Percentiles rank a stretch among this genome's conserved stretches.
These are phyloP conservation scores for Microctenopoma lineatum DNA, from an alignment of 2,797 vertebrate genomes.

Conservation along the genomic window DNA sequence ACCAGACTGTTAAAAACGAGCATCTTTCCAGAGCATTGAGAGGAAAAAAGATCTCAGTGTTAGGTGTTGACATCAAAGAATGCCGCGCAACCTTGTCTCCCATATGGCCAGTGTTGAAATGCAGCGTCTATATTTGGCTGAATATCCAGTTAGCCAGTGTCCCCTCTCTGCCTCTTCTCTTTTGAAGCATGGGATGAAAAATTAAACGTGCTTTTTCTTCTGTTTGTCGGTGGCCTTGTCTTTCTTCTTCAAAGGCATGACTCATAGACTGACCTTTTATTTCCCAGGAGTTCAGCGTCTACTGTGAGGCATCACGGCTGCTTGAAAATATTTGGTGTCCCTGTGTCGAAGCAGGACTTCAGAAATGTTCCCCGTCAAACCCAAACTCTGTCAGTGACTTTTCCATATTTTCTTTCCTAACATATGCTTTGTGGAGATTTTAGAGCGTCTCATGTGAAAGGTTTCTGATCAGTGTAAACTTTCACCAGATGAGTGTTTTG, in stretches of 20 bases:
- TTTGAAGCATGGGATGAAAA: slow-evolving; percentile 82
- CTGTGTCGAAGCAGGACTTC: slow-evolving; percentile 16
- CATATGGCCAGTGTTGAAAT: slow-evolving; percentile 48
- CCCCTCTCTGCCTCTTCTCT: slow-evolving; percentile 48
- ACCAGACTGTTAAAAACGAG: slow-evolving; percentile 34
- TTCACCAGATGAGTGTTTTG: neutral
- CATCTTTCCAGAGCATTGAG: slow-evolving; percentile 48
- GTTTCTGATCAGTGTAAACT: neutral
- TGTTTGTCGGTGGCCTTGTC: slow-evolving; percentile 60
- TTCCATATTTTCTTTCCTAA: neutral
- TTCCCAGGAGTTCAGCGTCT: slow-evolving; percentile 64
- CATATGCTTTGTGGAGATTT: neutral
- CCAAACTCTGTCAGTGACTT: neutral
- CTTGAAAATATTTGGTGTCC: slow-evolving; percentile 47
- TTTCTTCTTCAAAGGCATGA: slow-evolving; percentile 85
- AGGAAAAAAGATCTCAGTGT: slow-evolving; percentile 55
- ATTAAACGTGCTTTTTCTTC: slow-evolving; percentile 72
- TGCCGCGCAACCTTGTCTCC: slow-evolving; percentile 29
- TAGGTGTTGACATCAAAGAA: slow-evolving; percentile 71
- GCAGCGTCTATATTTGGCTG: slow-evolving; percentile 73
- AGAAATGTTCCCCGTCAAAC: slow-evolving; percentile 22
- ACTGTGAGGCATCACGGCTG: slow-evolving; percentile 47
- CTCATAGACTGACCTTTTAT: slow-evolving; percentile 79
- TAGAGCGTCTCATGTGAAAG: no score
- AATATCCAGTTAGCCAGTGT: slow-evolving; percentile 53